Percentiles rank a stretch among this genome's conserved stretches.
Evolutionary conservation across 2,113 vertebrate genomes (phyloP).

Genomic region (Gopherus flavomarginatus): DNA sequence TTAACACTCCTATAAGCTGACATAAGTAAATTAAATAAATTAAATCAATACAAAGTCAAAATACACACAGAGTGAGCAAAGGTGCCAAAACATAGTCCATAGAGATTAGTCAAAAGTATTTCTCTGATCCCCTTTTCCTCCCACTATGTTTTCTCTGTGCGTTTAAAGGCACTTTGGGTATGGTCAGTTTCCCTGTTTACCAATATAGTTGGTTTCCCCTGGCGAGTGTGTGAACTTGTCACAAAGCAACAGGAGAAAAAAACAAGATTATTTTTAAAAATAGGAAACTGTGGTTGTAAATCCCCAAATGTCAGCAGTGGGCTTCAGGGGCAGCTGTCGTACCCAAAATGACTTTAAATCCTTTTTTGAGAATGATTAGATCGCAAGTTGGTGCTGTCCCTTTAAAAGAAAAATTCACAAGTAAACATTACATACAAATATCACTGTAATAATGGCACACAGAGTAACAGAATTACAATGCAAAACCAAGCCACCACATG

Average conservation of each 20-base stretch:
- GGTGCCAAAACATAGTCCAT: not conserved
- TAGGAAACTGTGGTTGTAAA: rapidly evolving
- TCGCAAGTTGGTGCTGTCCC: not conserved
- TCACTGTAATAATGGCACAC: not conserved
- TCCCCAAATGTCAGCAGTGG: not conserved
- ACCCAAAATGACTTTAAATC: rapidly evolving
- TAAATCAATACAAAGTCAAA: no score
- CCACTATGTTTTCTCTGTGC: not conserved
- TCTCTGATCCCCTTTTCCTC: not conserved
- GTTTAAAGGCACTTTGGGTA: not conserved
- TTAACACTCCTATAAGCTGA: not conserved
- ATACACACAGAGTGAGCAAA: not conserved
- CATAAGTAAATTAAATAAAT: not conserved
- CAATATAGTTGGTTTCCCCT: not conserved
- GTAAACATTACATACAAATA: not conserved
- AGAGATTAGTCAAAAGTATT: not conserved
- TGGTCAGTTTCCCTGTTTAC: not conserved
- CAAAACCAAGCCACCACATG: rapidly evolving
- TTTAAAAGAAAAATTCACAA: rapidly evolving
- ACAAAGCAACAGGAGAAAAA: not conserved
- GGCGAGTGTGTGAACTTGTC: not conserved
- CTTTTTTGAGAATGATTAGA: not conserved
- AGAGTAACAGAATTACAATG: not conserved
- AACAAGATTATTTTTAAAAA: not conserved
- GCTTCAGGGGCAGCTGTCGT: rapidly evolving